phyloP scores from a whole-genome alignment of 2,797 vertebrate species.

The Brotula barbata region DNA sequence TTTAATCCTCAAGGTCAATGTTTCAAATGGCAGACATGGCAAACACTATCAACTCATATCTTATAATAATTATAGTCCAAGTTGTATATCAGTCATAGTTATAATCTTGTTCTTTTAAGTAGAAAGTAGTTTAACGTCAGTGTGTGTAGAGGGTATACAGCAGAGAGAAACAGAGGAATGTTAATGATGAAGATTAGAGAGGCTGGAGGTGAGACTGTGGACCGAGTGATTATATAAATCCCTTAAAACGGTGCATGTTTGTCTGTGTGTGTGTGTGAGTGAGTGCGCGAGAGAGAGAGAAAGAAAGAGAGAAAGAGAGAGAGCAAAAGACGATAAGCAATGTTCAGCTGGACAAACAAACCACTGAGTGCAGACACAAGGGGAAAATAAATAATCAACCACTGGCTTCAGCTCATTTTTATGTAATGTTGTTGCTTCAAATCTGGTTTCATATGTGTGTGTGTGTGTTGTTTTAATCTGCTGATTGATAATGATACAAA shows the following conservation, averaged over 20 bases:
- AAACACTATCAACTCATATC: not conserved
- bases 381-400: too few relatives aligned
- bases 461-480: not conserved
- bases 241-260: constrained; percentile 49
- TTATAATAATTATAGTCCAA: too few relatives aligned
- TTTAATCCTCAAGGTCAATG: constrained; percentile 87
- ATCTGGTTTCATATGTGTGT: too few relatives aligned
- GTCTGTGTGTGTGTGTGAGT: constrained; percentile 15
- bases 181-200: constrained; percentile 78
- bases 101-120: too few relatives aligned
- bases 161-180: too few relatives aligned
- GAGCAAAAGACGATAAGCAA: constrained; percentile 19
- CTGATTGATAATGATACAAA: not conserved
- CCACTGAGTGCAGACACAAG: constrained; percentile 22
- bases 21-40: not conserved
- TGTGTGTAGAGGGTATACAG: too few relatives aligned
- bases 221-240: constrained; percentile 81
- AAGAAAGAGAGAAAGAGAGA: too few relatives aligned
- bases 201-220: constrained; percentile 65
- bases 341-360: constrained; percentile 73
- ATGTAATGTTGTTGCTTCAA: not conserved
- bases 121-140: too few relatives aligned
- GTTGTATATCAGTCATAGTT: too few relatives aligned
- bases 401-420: not conserved
- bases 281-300: constrained; percentile 2